Evolutionary conservation across 2,888 invertebrate species (phyloP), one percentile per base, ranked within the genome.

Genomic region (Spilosoma lubricipeda): DNA sequence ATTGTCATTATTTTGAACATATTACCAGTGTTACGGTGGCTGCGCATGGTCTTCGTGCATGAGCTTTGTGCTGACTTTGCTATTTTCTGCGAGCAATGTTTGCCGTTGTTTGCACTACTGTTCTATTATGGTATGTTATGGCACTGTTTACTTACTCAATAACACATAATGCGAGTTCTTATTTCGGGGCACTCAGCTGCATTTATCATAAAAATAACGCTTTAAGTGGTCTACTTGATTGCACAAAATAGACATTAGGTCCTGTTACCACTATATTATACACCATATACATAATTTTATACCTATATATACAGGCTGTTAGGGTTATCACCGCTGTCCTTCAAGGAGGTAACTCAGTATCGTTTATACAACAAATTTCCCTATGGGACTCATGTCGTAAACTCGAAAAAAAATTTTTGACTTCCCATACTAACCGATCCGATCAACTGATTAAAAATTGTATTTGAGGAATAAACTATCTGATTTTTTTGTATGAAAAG

Each of bases 81-180:
- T 52, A 20, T 52, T 52, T 52, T 52, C 48, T 52, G 48, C 48
- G 48, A 52, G 48, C 48, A 52, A 52, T 52, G 20, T 20, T 4
- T 52, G 48, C 64, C 48, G 72, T 76, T 73, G 71, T 73, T 73
- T 73, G 76, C 76, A 76, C 76, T 73, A 73, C 71, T 71, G 66
- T 76, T 73, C 76, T 76, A 71, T 71, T 73, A 71, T 69, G 76
- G 76, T 76, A 76, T 73, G 76, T 73, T 73, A 73, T 76, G 69
- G 73, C 69, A 71, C 76, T 76, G 76, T 76, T 76, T 73, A 76
- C 73, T 76, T 76, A 70, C 73, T 73, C 76, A 76, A 69, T 75
- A 71, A 75, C 72, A 68, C 65, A 75, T 68, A n/a, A 74, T 74
- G 67, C 36, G 69, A 66, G 70, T 73, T 52, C 20, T 52, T 52